A percentile compares a stretch with the other conserved stretches of the same genome.
Conservation (phyloP, 64 coral and sea anemone species). For the Montipora foliosa region DNA sequence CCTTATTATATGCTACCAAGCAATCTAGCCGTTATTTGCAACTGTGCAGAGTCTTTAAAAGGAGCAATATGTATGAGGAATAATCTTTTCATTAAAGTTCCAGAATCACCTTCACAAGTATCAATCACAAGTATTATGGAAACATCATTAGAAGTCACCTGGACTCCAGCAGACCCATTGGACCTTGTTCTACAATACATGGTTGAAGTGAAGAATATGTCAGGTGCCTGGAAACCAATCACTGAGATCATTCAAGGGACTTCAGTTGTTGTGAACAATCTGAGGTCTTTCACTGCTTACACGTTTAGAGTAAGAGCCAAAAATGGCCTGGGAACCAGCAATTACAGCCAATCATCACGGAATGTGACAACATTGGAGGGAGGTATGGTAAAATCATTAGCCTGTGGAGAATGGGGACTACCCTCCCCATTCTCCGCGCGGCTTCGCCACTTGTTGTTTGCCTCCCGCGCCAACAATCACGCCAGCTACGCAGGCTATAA, state of each 20-base stretch:
- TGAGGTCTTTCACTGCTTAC: conserved; percentile 72
- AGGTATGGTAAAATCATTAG: background rate
- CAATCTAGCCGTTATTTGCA: no score
- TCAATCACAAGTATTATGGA: conserved; percentile 9
- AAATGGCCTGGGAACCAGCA: conserved; percentile 86
- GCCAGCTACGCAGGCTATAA: no score
- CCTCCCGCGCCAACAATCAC: no score
- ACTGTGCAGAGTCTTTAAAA: background rate
- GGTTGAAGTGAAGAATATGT: conserved; percentile 28
- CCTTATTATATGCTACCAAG: no score
- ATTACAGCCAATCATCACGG: conserved; percentile 25
- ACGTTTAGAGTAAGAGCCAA: conserved; percentile 59
- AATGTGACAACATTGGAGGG: conserved; percentile 65
- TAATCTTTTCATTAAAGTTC: conserved; percentile 47
- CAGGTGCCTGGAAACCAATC: conserved; percentile 47
- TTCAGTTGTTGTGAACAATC: conserved; percentile 34
- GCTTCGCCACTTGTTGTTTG: no score
- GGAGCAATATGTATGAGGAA: background rate
- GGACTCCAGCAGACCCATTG: conserved; percentile 8
- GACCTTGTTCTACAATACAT: conserved; percentile 50
- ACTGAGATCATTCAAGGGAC: conserved; percentile 39
- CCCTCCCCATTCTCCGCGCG: no score
- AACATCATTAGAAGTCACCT: conserved; percentile 54
- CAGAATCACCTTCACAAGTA: conserved; percentile 2
- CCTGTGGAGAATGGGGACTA: no score